Conservation (phyloP, 2,113 vertebrate genomes). For the Ptilonorhynchus violaceus region DNA sequence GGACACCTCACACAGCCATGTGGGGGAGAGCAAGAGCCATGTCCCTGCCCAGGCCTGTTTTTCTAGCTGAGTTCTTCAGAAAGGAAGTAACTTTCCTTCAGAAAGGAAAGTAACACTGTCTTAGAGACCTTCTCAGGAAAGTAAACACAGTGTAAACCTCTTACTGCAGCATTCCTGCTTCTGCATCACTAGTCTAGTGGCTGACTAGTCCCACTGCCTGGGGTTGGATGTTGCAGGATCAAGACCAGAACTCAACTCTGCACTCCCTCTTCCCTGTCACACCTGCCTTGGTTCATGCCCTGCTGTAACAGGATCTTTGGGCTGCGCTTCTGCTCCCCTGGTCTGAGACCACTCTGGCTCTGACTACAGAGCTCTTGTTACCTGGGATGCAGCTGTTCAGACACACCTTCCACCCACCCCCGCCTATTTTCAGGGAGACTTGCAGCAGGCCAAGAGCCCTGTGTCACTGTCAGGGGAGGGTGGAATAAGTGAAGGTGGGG, state of each 20-base stretch:
- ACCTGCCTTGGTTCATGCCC: not conserved
- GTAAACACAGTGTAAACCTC: not conserved
- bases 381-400: not conserved
- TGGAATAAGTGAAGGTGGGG: not conserved
- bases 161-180: not conserved
- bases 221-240: not conserved
- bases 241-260: not conserved
- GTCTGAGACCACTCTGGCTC: not conserved
- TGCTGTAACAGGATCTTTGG: not conserved
- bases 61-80: not conserved
- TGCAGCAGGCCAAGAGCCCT: not conserved
- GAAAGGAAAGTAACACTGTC: not conserved
- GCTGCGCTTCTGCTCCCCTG: not conserved
- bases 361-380: not conserved
- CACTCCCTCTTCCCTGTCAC: not conserved
- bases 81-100: too few relatives aligned
- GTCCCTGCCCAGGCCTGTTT: not conserved
- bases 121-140: not conserved
- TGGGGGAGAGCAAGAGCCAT: accelerated
- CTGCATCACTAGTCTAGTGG: not conserved
- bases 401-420: not conserved
- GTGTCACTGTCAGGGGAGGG: not conserved
- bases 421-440: not conserved
- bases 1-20: not conserved
- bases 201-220: not conserved